A percentile compares a stretch with the other conserved stretches of the same genome.
phyloP scores from a whole-genome alignment of 2,888 invertebrate species.

The Idaea dimidiata region DNA sequence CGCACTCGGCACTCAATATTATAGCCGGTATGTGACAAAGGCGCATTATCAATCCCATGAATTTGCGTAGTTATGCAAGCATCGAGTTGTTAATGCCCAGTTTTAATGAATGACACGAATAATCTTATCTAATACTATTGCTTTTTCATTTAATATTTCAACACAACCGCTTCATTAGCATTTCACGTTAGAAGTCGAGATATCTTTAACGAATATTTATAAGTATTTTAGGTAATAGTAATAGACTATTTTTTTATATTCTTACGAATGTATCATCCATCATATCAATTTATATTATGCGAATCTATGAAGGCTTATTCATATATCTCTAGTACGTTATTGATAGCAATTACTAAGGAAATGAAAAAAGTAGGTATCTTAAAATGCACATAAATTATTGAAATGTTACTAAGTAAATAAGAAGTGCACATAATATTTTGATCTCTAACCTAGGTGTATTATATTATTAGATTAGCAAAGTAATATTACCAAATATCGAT shows the following conservation, averaged over 20 bases:
- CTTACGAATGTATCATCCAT: background rate
- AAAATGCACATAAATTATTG: background rate
- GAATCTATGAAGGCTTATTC: constrained; percentile 6
- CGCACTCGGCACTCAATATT: background rate
- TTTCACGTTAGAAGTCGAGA: constrained; percentile 51
- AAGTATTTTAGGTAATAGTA: background rate
- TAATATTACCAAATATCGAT: too few relatives aligned
- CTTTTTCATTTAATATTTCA: constrained; percentile 50
- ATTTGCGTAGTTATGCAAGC: too few relatives aligned
- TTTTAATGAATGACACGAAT: constrained; percentile 19
- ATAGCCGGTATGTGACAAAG: background rate
- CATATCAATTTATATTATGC: background rate
- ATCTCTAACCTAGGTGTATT: too few relatives aligned
- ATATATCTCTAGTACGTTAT: constrained; percentile 2
- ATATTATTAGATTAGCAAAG: too few relatives aligned
- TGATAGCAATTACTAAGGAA: background rate
- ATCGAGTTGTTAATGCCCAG: too few relatives aligned
- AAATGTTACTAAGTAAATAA: too few relatives aligned
- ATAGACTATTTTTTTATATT: background rate
- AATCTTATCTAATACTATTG: constrained; percentile 48
- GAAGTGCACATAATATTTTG: too few relatives aligned
- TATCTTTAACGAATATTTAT: constrained; percentile 49
- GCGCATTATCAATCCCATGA: too few relatives aligned
- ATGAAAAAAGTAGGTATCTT: background rate
- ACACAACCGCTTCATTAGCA: constrained; percentile 58